Evolutionary conservation across 2,888 invertebrate species (phyloP).

Genomic region (Saturnia pavonia): DNA sequence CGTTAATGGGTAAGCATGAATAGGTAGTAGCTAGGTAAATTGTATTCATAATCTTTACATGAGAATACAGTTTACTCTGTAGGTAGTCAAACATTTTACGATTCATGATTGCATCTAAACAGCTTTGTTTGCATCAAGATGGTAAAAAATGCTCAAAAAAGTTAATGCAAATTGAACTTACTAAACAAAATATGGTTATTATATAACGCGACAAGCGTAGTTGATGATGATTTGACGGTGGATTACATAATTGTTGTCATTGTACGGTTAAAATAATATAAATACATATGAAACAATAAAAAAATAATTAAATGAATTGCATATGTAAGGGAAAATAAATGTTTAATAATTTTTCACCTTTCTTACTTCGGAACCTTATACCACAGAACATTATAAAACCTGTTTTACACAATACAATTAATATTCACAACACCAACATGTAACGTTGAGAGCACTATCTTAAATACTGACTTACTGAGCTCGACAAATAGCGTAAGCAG

Average conservation of each 20-base stretch:
- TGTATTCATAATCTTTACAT: not conserved
- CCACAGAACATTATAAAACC: constrained; percentile 55
- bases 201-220: constrained; percentile 4
- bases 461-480: constrained; percentile 73
- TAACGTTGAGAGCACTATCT: constrained; percentile 62
- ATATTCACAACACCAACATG: constrained; percentile 54
- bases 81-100: not conserved
- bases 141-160: not conserved
- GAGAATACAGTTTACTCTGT: not conserved
- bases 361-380: constrained; percentile 56
- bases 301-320: constrained; percentile 23
- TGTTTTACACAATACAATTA: constrained; percentile 34
- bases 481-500: constrained; percentile 58
- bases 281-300: constrained; percentile 8
- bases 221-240: constrained; percentile 7
- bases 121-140: not conserved
- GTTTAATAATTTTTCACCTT: constrained; percentile 46
- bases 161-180: not conserved
- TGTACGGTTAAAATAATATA: not conserved
- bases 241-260: constrained; percentile 16
- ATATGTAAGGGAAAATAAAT: constrained; percentile 19
- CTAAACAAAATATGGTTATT: constrained; percentile 4
- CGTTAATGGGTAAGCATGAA: constrained; percentile 16
- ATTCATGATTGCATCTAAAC: not conserved
- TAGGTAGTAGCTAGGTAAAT: not conserved